phyloP scores from a whole-genome alignment of 2,113 vertebrate genomes.

The Gymnarchus niloticus region DNA sequence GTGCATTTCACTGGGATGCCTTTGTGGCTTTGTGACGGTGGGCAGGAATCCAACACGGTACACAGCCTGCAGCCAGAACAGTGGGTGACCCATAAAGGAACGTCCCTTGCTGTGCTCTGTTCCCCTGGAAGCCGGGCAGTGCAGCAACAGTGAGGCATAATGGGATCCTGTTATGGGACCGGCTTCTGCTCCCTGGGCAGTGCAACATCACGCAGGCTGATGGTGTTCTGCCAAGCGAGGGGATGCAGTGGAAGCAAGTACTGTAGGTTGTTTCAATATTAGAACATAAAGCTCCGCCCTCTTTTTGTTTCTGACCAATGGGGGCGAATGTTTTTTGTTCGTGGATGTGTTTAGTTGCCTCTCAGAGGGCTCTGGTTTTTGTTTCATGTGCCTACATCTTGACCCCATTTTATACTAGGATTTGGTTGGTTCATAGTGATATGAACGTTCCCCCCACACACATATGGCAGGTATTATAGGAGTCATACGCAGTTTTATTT shows the following conservation, averaged over 20 bases:
- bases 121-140: background rate
- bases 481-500: background rate
- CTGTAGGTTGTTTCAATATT: background rate
- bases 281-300: background rate
- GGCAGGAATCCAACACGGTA: background rate
- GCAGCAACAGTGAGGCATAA: background rate
- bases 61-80: background rate
- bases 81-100: background rate
- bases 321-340: background rate
- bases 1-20: background rate
- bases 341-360: background rate
- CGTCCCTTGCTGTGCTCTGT: background rate
- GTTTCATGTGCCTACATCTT: background rate
- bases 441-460: background rate
- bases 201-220: background rate
- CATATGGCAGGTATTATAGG: background rate
- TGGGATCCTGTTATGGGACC: background rate
- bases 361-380: background rate
- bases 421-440: background rate
- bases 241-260: background rate
- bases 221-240: background rate
- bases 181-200: background rate
- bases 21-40: background rate
- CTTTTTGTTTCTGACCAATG: background rate
- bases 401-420: background rate